Base-by-base conservation (phyloP, 2,797 vertebrate genomes). In the Anableps anableps region DNA sequence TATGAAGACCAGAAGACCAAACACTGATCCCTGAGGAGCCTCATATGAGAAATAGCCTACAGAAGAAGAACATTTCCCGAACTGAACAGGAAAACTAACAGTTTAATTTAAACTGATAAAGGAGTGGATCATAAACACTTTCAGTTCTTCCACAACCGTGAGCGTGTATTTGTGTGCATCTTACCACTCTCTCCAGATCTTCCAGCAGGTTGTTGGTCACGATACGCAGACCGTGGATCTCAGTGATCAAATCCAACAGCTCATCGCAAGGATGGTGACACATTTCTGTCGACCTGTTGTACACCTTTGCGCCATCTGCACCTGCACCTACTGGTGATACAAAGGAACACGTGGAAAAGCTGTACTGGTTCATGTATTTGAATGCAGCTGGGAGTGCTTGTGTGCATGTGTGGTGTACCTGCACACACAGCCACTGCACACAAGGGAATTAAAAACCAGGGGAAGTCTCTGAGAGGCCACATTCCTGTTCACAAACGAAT, bases 181-280 rank as follows among this genome's bases (percentile, higher is more conserved):
- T 89, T 91, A 99, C 98, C 92, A 99, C 96, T 97, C 93, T 97
- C 41, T 97, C 96, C 84, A 99, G 96, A 80, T 96, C 97, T 50
- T 97, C 97, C 5, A 96, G 96, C 73, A 99, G 95, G 89, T 95
- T 97, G 85, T 94, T 94, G 75, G 99, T 98, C 55, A 97, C 91
- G 0, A 96, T 88, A 0, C 96, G 96, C 64, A 99, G 93, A 38
- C 97, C 96, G 0, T 96, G 94, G 78, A 99, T 96, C 88, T 98
- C 97, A 0, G 95, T 93, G 84, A 95, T 94, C 93, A 98, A 95
- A 0, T 89, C 95, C 38, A 96, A 89, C 90, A 99, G 93, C 36
- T 99, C 98, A 36, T 98, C 97, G 2, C 98, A 99, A 0, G 98
- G 97, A 50, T 95, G 97, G 68, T 96, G 97, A 50, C 98, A 99